A percentile compares a stretch with the other conserved stretches of the same genome.
These are phyloP conservation scores for Amiota mariae DNA, from an alignment of 2,888 invertebrate species.

Conservation along the genomic window DNA sequence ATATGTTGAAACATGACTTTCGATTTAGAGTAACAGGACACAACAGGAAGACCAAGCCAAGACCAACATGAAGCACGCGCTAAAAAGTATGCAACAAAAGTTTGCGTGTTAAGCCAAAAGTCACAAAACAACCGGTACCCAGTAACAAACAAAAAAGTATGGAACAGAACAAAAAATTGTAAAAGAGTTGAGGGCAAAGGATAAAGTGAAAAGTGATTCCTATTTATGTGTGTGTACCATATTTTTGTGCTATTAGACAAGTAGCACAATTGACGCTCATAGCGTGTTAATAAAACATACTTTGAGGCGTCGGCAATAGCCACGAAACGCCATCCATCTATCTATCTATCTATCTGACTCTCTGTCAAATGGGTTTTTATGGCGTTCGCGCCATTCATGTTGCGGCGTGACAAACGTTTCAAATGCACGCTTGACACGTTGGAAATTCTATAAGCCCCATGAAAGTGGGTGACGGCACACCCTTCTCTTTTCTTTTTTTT, in stretches of 20 bases:
- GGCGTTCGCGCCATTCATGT: slow-evolving; percentile 4
- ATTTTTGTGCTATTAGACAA: slow-evolving; percentile 10
- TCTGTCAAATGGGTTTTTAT: not conserved
- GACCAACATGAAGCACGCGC: not conserved
- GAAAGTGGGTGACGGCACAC: too few relatives aligned
- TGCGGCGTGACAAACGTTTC: not conserved
- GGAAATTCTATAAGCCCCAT: slow-evolving; percentile 18
- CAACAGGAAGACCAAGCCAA: not conserved
- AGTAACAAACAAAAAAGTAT: not conserved
- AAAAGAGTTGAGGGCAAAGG: not conserved
- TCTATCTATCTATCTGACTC: not conserved
- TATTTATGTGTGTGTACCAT: slow-evolving; percentile 1
- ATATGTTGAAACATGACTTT: slow-evolving; percentile 59
- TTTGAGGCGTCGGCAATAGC: slow-evolving; percentile 9
- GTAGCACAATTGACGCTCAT: slow-evolving; percentile 18
- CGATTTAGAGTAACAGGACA: slow-evolving; percentile 30
- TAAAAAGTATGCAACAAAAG: slow-evolving; percentile 28
- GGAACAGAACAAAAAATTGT: not conserved
- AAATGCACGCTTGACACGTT: slow-evolving; percentile 18
- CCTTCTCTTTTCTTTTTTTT: too few relatives aligned
- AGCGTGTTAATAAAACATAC: slow-evolving; percentile 25
- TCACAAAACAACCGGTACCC: not conserved
- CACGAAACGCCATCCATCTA: slow-evolving; percentile 1
- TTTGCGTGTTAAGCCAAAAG: slow-evolving; percentile 30
- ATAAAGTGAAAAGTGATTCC: slow-evolving; percentile 12